These are phyloP conservation scores for Haliaeetus leucogaster DNA, from an alignment of 2,113 vertebrate species.

Conservation along the genomic window DNA sequence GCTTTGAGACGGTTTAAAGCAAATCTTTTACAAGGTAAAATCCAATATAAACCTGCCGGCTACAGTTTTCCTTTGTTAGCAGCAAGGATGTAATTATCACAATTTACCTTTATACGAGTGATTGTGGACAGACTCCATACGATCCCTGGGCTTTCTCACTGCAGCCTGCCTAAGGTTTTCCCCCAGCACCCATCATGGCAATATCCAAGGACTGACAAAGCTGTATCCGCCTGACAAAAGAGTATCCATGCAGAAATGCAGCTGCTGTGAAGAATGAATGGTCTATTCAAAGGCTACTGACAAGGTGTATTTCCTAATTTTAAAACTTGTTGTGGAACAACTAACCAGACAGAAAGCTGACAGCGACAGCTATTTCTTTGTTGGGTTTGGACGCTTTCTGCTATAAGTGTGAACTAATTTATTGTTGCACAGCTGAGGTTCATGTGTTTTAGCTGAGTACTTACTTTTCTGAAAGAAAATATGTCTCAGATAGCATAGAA, in stretches of 20 bases:
- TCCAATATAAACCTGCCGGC: constrained; percentile 2
- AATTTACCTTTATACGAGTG: neutral
- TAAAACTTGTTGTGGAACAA: neutral
- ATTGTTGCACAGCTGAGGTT: neutral
- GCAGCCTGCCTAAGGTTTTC: neutral
- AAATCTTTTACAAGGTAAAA: constrained; percentile 43
- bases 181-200: neutral
- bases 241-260: constrained; percentile 15
- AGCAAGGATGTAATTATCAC: constrained; percentile 21
- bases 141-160: neutral
- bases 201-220: constrained; percentile 11
- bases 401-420: neutral
- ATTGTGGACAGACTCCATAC: neutral
- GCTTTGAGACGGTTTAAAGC: neutral
- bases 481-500: neutral
- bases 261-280: neutral
- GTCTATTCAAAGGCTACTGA: neutral
- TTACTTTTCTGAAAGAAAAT: neutral
- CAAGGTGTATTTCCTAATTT: constrained; percentile 33
- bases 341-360: neutral
- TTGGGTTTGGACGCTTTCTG: neutral
- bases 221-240: neutral
- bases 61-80: constrained; percentile 8
- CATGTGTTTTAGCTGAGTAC: neutral
- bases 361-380: neutral